Percentiles rank a stretch among this genome's conserved stretches.
Conservation (phyloP, 2,888 invertebrate genomes). For the Ormyrus labotus region DNA sequence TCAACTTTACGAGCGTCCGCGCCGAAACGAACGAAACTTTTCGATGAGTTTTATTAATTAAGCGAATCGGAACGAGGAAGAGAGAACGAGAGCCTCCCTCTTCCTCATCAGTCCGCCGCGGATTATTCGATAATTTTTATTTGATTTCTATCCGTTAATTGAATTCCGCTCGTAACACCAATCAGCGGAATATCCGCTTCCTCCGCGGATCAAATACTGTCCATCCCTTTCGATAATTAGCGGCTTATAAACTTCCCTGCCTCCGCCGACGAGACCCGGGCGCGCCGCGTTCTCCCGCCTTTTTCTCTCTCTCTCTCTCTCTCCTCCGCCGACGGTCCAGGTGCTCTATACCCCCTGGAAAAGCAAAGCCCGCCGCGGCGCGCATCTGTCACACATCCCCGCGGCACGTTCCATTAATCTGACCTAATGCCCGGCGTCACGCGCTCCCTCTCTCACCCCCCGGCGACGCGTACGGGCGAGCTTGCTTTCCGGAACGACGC, state of each 20-base stretch:
- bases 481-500: too few species aligned
- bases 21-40: constrained; percentile 17
- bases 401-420: constrained; percentile 66
- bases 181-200: neutral
- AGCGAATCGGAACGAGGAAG: constrained; percentile 3
- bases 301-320: neutral
- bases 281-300: neutral
- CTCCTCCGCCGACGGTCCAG: constrained; percentile 19
- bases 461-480: neutral
- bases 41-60: constrained; percentile 50
- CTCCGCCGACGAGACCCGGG: neutral
- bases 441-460: constrained; percentile 10
- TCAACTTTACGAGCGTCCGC: constrained; percentile 11
- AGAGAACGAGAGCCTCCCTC: neutral
- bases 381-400: constrained; percentile 65
- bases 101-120: constrained; percentile 6
- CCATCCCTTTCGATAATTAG: too few species aligned
- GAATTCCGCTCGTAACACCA: constrained; percentile 20
- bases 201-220: too few species aligned
- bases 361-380: neutral
- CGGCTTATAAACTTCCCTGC: too few species aligned
- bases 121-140: constrained; percentile 23
- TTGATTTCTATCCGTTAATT: constrained; percentile 34
- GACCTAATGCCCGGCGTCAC: constrained; percentile 63
- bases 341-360: constrained; percentile 6